These are phyloP conservation scores for Sander vitreus DNA, from an alignment of 2,113 vertebrate species.

Conservation along the genomic window DNA sequence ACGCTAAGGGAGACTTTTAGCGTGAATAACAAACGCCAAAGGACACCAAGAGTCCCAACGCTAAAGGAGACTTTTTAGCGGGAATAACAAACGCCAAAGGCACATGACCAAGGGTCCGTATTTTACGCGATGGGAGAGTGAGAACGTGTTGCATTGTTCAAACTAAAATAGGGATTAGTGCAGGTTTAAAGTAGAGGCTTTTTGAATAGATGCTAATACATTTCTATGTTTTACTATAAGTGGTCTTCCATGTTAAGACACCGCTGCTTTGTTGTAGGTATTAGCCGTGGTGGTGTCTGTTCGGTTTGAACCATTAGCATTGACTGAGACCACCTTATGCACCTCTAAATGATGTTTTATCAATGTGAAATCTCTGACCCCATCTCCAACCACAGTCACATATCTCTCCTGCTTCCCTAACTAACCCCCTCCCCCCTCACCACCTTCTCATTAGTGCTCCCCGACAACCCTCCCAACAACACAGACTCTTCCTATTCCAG, in stretches of 20 bases:
- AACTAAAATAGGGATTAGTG: too few relatives aligned
- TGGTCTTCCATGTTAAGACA: not conserved
- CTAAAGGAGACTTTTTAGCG: too few relatives aligned
- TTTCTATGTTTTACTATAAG: too few relatives aligned
- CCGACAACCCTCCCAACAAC: conserved; percentile 77
- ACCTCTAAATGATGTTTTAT: conserved; percentile 7
- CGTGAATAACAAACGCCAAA: too few relatives aligned
- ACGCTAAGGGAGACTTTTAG: too few relatives aligned
- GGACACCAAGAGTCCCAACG: too few relatives aligned
- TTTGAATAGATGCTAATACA: too few relatives aligned
- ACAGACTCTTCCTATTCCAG: conserved; percentile 74
- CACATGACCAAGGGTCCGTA: too few relatives aligned
- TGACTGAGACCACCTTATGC: not conserved
- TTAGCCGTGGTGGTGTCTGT: not conserved
- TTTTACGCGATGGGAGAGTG: too few relatives aligned
- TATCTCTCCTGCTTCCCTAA: conserved; percentile 47
- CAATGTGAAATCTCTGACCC: conserved; percentile 37
- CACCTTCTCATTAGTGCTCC: conserved; percentile 81
- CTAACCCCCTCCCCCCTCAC: conserved; percentile 17
- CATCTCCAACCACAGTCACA: conserved; percentile 2
- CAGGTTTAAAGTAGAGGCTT: too few relatives aligned
- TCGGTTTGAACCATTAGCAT: not conserved
- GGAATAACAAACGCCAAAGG: too few relatives aligned
- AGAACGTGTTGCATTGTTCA: too few relatives aligned
- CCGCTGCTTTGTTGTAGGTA: not conserved